Evolutionary conservation across 2,113 vertebrate genomes (phyloP).

Genomic region (Dasyurus viverrinus): DNA sequence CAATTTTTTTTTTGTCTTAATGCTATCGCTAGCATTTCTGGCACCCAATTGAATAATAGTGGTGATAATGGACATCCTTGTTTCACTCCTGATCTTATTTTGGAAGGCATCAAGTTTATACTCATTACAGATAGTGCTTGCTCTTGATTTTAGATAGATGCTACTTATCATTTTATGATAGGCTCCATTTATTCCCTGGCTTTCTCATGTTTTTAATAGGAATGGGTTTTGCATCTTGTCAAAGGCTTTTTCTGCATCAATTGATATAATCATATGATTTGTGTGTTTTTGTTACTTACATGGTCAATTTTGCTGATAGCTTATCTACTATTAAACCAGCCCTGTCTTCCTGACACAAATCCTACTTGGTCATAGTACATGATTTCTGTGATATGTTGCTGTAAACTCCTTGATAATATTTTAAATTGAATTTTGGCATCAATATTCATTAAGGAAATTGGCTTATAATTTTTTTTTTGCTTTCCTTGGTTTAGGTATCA

Average conservation of each 20-base stretch:
- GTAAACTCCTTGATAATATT: neutral
- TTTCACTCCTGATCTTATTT: neutral
- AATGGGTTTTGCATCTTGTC: neutral
- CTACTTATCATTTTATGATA: neutral
- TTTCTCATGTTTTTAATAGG: neutral
- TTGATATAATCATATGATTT: neutral
- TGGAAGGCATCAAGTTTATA: neutral
- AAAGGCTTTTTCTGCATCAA: neutral
- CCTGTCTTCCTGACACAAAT: neutral
- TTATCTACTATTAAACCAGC: neutral
- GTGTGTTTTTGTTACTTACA: neutral
- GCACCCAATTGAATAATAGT: neutral
- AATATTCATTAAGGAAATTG: neutral
- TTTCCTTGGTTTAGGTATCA: neutral
- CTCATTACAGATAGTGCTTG: neutral
- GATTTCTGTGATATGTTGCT: neutral
- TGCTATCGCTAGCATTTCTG: neutral
- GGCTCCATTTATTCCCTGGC: neutral
- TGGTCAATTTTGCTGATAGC: neutral
- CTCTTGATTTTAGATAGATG: neutral
- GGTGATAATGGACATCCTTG: neutral
- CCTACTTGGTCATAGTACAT: neutral
- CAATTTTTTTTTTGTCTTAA: neutral
- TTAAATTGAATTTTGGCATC: neutral
- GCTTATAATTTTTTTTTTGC: neutral